Base-by-base conservation (phyloP, 2,888 invertebrate genomes). In the Parascotia fuliginaria region DNA sequence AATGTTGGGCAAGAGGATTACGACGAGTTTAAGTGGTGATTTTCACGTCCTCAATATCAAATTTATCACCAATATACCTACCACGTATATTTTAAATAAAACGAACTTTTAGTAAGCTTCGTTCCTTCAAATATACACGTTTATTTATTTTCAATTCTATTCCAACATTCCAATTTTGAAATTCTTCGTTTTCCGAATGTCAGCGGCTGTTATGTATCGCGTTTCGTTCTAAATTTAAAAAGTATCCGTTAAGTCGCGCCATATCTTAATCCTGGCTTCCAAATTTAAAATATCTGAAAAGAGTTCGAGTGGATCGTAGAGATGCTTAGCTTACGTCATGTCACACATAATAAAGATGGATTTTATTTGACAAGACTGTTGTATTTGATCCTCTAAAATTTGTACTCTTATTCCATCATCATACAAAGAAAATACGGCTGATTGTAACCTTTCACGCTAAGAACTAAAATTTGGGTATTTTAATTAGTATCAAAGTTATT, bases 271-370 rank as follows among this genome's bases (percentile, higher is more conserved):
- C 82, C 82, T 74, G 72, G 73, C 77, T 85, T 85, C 87, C 79
- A 85, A 87, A 89, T 88, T 87, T 88, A 87, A 83, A 60, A 85
- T 84, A 87, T 87, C 86, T 87, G 83, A 82, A 86, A 89, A 88
- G 83, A 87, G 87, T 88, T 87, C 83, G 85, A 84, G 83, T 24
- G 24, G 11, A 37, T 24, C 31, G 84, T 83, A 73, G 55, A 51
- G 46, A 62, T 49, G 14, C 32, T 53, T 51, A 68, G 55, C 49
- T 52, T 60, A 54, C 50, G 51, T 57, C 56, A 55, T 33, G 50
- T 51, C 38, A 49, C 37, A 42, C 14, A 7, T 42, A 38, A 43
- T 50, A 37, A 36, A 32, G 12, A 37, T 14, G 27, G 42, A 43
- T 38, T 45, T 55, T 11, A 40, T 12, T 40, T 37, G 16, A 19